A percentile compares a stretch with the other conserved stretches of the same genome.
These are phyloP conservation scores for Cryptotermes secundus DNA, from an alignment of 1,140 invertebrate species.

Conservation along the genomic window DNA sequence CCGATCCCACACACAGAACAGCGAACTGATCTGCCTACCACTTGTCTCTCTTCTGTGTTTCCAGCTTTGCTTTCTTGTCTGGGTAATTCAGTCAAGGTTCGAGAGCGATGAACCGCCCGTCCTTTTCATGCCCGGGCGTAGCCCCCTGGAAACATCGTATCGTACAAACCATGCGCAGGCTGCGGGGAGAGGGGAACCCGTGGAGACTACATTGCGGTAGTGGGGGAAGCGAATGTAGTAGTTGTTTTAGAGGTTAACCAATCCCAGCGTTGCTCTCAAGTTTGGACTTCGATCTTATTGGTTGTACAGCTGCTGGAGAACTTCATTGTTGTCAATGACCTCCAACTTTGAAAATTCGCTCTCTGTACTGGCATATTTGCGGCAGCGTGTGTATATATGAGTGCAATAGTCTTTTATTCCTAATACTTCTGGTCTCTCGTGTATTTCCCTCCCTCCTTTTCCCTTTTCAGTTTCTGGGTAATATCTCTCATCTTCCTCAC, in stretches of 20 bases:
- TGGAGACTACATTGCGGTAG: neutral
- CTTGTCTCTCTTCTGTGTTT: conserved; percentile 8
- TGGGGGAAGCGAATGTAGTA: neutral
- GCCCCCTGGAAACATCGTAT: conserved; percentile 30
- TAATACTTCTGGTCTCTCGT: neutral
- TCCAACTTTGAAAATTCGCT: conserved; percentile 35
- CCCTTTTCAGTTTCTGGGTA: neutral
- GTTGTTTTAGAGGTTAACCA: conserved; percentile 32
- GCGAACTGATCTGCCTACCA: neutral
- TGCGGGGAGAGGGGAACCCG: conserved; percentile 41
- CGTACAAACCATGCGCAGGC: conserved; percentile 35
- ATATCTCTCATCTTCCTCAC: conserved; percentile 23
- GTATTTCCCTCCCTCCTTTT: neutral
- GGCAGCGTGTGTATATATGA: neutral
- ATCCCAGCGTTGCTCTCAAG: conserved; percentile 32
- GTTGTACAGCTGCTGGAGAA: neutral
- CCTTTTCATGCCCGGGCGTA: conserved; percentile 39
- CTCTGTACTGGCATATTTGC: neutral
- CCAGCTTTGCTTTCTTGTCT: conserved; percentile 60
- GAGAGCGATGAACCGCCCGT: conserved; percentile 59
- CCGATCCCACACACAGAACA: neutral
- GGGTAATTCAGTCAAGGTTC: conserved; percentile 72
- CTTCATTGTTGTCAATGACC: conserved; percentile 37
- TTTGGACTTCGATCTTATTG: conserved; percentile 28
- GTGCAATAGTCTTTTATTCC: neutral